phyloP scores from a whole-genome alignment of 2,113 vertebrate species.

The Caranx ignobilis region DNA sequence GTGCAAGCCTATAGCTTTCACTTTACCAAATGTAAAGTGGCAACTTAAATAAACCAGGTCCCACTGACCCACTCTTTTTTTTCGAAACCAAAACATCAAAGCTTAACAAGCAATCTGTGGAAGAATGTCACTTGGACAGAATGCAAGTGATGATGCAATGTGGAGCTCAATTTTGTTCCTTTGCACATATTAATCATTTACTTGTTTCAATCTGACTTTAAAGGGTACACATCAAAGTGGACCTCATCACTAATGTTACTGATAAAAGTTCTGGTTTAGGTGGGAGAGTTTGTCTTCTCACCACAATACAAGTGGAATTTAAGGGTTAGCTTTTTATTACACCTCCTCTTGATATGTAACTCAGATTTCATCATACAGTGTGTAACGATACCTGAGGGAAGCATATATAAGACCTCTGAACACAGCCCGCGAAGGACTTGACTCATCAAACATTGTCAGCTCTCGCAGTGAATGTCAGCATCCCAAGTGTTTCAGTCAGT shows the following conservation, averaged over 20 bases:
- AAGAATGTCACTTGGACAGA: background rate
- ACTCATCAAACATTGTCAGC: slow-evolving; percentile 38
- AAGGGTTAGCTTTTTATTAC: background rate
- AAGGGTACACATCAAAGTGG: background rate
- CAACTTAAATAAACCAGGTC: background rate
- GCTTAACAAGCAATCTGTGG: background rate
- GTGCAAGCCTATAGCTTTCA: background rate
- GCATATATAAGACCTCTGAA: slow-evolving; percentile 22
- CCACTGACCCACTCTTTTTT: background rate
- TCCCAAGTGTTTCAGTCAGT: slow-evolving; percentile 25
- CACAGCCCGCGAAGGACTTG: slow-evolving; percentile 19
- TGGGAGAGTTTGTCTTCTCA: background rate
- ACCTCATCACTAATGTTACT: background rate
- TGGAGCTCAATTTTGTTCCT: background rate
- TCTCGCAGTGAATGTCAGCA: slow-evolving; percentile 30
- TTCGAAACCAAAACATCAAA: background rate
- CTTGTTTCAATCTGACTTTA: background rate
- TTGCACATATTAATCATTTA: background rate
- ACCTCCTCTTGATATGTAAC: background rate
- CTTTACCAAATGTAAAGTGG: background rate
- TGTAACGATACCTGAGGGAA: slow-evolving; percentile 14
- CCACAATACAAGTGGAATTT: background rate
- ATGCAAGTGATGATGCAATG: background rate
- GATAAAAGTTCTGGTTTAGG: background rate
- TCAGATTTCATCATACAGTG: slow-evolving; percentile 33